Base-by-base conservation (phyloP, 2,888 invertebrate species). In the Pardosa pseudoannulata region DNA sequence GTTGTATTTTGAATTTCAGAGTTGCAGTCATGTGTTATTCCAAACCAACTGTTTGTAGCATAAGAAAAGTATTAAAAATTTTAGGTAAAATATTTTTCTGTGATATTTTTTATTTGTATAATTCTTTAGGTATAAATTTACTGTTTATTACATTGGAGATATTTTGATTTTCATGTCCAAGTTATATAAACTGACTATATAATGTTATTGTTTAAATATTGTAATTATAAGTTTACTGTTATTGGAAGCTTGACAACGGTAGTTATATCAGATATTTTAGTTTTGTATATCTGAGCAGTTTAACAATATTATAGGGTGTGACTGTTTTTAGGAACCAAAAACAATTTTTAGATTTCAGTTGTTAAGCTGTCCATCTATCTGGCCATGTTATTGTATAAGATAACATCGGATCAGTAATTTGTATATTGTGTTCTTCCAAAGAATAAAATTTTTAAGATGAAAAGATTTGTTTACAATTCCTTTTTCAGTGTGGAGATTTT, bases 371-470 rank as follows among this genome's bases (percentile, higher is more conserved):
- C 85, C 79, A 74, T 73, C 71, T 73, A 78, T 46, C 87, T 87
- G 87, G 72, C 87, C 87, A 79, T 87, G 87, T 87, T 87, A 87
- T 87, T 87, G 16, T 65, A 36, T 36, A 9, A 56, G 70, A 86
- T 86, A 80, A 72, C 80, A 87, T 76, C 31, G 87, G 80, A 76
- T 28, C 87, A 80, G 87, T 31, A 70, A 87, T 80, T 87, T 86
- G 85, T 86, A 86, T 79, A 86, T 79, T 86, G 78, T 86, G 85
- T 85, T 85, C 83, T 85, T 85, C 83, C 83, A 85, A 85, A 85
- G 83, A 85, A 78, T 76, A 76, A 85, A 82, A 85, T 73, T 85
- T 85, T 85, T 85, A 78, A 85, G 78, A 79, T 65, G 50, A 78
- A 23, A 39, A 71, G n/a, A 16, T 28, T 28, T 28, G 11, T 71